Evolutionary conservation across 1,140 invertebrate species (phyloP).

Genomic region (Panulirus ornatus): DNA sequence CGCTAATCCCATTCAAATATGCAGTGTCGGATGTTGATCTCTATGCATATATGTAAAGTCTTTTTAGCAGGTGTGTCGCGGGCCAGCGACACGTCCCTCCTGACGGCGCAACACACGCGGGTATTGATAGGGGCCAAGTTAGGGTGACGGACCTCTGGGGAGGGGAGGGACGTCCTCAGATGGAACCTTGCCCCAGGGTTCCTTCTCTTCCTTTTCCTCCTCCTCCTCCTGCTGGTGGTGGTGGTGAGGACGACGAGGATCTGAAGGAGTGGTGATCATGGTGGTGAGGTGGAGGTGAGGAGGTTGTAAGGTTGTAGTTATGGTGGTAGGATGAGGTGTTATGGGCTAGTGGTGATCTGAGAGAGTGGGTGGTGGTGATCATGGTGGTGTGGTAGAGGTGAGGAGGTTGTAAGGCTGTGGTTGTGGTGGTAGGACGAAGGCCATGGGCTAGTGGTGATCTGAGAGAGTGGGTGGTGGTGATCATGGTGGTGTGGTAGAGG

Average conservation of each 20-base stretch:
- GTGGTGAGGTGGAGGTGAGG: neutral
- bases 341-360: no score
- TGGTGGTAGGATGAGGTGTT: neutral
- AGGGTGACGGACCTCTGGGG: neutral
- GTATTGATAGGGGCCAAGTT: neutral
- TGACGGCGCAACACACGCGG: neutral
- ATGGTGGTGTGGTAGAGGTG: no score
- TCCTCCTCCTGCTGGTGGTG: no score
- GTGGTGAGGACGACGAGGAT: neutral
- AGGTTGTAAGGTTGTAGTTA: neutral
- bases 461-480: no score
- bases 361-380: no score
- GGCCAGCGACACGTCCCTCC: neutral
- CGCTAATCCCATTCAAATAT: conserved; percentile 55
- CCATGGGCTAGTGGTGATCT: no score
- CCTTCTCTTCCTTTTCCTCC: no score
- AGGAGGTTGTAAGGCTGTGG: no score
- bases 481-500: no score
- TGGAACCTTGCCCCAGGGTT: no score
- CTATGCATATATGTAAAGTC: conserved; percentile 64
- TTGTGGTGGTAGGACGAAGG: no score
- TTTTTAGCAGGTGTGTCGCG: conserved; percentile 32
- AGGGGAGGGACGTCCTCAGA: neutral
- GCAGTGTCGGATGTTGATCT: conserved; percentile 49
- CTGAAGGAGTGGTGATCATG: neutral